Percentiles rank a stretch among this genome's conserved stretches.
phyloP scores from a whole-genome alignment of 30 jellyfish, hydroid and myxozoan genomes.

The Calvadosia cruxmelitensis region DNA sequence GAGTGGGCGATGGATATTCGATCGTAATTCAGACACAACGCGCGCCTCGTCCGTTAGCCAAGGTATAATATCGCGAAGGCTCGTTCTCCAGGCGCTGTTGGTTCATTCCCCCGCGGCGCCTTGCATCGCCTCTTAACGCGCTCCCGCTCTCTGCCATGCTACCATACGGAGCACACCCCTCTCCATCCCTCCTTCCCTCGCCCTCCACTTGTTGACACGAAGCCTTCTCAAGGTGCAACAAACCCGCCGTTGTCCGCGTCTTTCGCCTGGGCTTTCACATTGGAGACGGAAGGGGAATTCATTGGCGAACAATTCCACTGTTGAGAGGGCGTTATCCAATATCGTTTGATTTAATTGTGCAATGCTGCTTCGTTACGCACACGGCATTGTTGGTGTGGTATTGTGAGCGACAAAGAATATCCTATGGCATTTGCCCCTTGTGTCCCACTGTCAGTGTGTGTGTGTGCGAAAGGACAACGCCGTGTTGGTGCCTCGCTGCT shows the following conservation, averaged over 20 bases:
- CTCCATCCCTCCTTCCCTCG: no score
- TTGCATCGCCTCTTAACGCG: no score
- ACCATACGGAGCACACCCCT: no score
- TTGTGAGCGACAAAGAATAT: neutral
- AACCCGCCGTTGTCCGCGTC: neutral
- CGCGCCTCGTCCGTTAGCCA: neutral
- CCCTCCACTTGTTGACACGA: no score
- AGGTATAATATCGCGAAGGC: neutral
- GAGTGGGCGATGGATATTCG: slow-evolving; percentile 3
- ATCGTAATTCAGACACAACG: neutral
- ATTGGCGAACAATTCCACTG: neutral
- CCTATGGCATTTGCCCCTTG: neutral
- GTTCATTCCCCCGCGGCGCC: no score
- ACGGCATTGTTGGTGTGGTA: neutral
- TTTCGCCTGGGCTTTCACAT: neutral
- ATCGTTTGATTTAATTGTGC: neutral
- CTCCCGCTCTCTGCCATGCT: no score
- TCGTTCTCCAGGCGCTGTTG: no score
- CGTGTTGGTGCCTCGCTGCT: no score
- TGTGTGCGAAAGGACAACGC: no score
- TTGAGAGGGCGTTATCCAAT: slow-evolving; percentile 2
- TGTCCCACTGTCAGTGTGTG: no score
- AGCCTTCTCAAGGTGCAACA: neutral
- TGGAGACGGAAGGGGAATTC: neutral
- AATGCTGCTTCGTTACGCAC: neutral